Conservation (phyloP, 2,113 vertebrate genomes). For the Pelecanus crispus region DNA sequence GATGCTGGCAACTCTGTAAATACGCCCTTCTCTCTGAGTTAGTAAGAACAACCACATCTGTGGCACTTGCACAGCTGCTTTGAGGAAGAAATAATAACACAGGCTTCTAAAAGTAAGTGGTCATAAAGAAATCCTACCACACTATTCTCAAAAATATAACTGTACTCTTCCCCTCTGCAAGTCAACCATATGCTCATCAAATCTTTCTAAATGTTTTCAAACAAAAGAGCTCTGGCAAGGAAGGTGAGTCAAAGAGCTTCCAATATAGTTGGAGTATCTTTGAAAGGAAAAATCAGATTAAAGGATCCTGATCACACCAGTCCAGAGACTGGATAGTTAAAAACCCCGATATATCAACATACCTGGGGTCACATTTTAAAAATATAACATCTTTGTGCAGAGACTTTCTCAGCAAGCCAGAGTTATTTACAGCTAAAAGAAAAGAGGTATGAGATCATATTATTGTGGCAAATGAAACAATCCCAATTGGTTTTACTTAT, state of each 20-base stretch:
- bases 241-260: not conserved
- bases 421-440: not conserved
- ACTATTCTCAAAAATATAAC: not conserved
- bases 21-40: not conserved
- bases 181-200: not conserved
- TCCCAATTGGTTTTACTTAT: not conserved
- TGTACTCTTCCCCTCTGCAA: not conserved
- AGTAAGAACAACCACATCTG: not conserved
- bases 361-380: not conserved
- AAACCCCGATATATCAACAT: rapidly evolving
- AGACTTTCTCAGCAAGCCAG: not conserved
- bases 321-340: not conserved
- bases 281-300: not conserved
- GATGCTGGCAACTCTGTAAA: not conserved
- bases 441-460: not conserved
- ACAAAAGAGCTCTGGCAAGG: not conserved
- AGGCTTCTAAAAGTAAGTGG: not conserved
- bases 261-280: not conserved
- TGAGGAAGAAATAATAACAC: not conserved
- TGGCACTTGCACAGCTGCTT: not conserved
- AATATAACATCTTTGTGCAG: not conserved
- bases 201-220: not conserved
- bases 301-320: not conserved
- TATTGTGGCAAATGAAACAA: not conserved
- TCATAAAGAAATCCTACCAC: not conserved